phyloP scores from a whole-genome alignment of 2,113 vertebrate genomes.

The Ctenodactylus gundi region DNA sequence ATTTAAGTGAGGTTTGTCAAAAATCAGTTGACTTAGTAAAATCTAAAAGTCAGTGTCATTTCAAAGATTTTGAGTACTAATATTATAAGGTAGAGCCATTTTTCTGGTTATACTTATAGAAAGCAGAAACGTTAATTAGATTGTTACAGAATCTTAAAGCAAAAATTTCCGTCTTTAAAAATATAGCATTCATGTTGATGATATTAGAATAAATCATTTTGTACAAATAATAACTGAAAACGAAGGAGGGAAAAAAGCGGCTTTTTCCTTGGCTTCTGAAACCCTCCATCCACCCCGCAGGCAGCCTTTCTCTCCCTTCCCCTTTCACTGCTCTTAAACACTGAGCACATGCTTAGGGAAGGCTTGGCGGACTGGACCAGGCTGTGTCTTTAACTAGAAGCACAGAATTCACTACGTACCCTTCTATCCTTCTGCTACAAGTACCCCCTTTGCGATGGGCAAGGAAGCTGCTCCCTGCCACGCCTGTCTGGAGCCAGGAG shows the following conservation, averaged over 20 bases:
- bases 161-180: not conserved
- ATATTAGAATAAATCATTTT: not conserved
- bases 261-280: not conserved
- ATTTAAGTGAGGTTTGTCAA: not conserved
- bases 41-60: conserved; percentile 24
- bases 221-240: not conserved
- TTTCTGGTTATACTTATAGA: not conserved
- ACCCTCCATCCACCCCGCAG: not conserved
- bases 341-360: not conserved
- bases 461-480: not conserved
- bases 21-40: not conserved
- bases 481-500: not conserved
- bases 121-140: not conserved
- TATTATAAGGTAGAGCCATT: not conserved
- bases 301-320: not conserved
- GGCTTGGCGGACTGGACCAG: not conserved
- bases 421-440: not conserved
- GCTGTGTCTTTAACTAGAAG: not conserved
- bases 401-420: not conserved
- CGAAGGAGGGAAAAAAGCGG: not conserved
- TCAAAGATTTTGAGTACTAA: not conserved
- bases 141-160: not conserved
- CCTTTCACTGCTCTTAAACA: not conserved
- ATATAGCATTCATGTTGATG: not conserved
- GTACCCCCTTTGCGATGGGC: not conserved